Evolutionary conservation across 2,797 vertebrate species (phyloP), one percentile per base, ranked within the genome.

Genomic region (Leuciscus waleckii): DNA sequence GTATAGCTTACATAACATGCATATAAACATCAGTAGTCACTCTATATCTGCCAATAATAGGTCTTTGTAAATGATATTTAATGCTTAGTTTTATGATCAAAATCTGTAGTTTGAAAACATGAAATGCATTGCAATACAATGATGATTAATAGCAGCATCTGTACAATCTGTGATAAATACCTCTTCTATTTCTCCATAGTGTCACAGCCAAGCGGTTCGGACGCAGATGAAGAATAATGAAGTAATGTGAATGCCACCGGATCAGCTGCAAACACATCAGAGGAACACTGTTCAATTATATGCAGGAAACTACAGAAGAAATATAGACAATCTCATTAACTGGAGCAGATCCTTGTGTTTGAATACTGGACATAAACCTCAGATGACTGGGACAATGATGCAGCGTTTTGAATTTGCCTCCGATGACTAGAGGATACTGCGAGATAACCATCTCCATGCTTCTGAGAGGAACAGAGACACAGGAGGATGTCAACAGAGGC

Each of bases 401-500:
- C 61, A 68, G 46, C 65, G 76, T 81, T 77, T 74, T 83, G 68
- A 82, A 58, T 29, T 32, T 19, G 81, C 29, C 69, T 39, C 37
- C 73, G 56, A 83, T 54, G 54, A 58, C 51, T 43, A 80, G 71
- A 74, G 71, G 71, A 81, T 65, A 73, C 82, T 73, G 46, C 80
- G 83, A 86, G 87, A 75, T 76, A 77, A 88, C 74, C 63, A 80
- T 73, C 82, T 80, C 77, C 69, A 86, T 93, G 95, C 94, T 91
- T 93, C 93, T 91, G 94, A 94, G 95, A 95, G 92, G 95, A 95
- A 93, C 94, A 93, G 95, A 94, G 94, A 95, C 94, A 95, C 94
- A 94, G 96, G 97, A 99, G 97, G 96, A 99, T 99, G 98, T 99
- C 98, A 96, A 97, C 98, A 95, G 98, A 98, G 97, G 97, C 97